A percentile compares a stretch with the other conserved stretches of the same genome.
phyloP scores from a whole-genome alignment of 2,113 vertebrate genomes.

The Megaceryle torquata region DNA sequence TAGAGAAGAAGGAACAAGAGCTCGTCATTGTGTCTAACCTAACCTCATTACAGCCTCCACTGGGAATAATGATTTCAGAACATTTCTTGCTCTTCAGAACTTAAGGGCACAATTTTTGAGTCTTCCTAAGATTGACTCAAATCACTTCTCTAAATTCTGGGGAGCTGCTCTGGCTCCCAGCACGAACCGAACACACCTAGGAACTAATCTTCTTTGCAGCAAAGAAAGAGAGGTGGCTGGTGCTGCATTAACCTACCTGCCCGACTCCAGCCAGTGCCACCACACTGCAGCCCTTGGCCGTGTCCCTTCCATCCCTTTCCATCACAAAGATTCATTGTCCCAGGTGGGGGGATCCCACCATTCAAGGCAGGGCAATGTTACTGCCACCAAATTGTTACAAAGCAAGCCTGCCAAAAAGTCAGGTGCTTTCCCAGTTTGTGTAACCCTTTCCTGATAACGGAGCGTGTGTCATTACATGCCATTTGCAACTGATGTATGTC shows the following conservation, averaged over 20 bases:
- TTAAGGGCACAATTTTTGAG: neutral
- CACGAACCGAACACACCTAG: neutral
- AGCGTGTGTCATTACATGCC: neutral
- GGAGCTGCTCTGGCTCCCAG: neutral
- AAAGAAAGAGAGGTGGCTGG: neutral
- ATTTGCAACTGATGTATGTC: neutral
- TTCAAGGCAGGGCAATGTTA: neutral
- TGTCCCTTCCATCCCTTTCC: neutral
- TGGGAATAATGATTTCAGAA: conserved; percentile 31
- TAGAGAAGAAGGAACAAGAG: conserved; percentile 38
- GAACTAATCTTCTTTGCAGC: neutral
- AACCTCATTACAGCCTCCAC: conserved; percentile 34
- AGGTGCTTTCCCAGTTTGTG: neutral
- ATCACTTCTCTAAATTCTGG: neutral
- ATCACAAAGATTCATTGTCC: neutral
- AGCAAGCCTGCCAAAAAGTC: neutral
- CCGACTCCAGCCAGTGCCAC: fast-evolving
- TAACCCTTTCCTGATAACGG: neutral
- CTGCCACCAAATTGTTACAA: neutral
- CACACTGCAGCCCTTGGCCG: neutral
- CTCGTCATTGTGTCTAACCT: conserved; percentile 36
- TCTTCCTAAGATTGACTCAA: neutral
- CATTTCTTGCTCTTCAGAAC: conserved; percentile 6
- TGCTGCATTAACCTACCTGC: neutral
- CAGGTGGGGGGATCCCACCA: neutral